These are phyloP conservation scores for Equus quagga DNA, from an alignment of 2,113 vertebrate species.

Conservation along the genomic window DNA sequence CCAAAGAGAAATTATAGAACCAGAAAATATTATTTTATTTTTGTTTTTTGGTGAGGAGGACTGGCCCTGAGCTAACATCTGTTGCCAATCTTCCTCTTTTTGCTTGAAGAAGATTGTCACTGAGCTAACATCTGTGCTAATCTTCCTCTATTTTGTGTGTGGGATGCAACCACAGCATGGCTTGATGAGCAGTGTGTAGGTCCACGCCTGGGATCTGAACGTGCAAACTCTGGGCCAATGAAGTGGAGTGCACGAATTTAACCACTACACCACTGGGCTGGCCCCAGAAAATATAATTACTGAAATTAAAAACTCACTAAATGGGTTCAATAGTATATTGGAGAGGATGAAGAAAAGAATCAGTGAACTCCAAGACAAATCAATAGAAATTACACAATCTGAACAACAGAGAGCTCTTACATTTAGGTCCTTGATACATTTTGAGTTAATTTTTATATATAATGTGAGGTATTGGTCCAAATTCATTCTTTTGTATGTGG, in stretches of 20 bases:
- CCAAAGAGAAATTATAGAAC: not conserved
- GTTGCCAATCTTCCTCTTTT: too few species aligned
- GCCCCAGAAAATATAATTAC: not conserved
- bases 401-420: not conserved
- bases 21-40: not conserved
- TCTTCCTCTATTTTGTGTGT: too few species aligned
- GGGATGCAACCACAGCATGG: too few species aligned
- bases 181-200: too few species aligned
- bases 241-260: too few species aligned
- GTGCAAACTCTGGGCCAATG: too few species aligned
- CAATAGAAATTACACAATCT: not conserved
- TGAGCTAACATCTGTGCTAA: too few species aligned
- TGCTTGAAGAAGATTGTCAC: too few species aligned
- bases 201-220: too few species aligned
- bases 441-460: not conserved
- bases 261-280: too few species aligned
- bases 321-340: not conserved
- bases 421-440: conserved; percentile 15
- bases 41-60: too few species aligned
- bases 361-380: conserved; percentile 24
- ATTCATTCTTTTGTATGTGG: conserved; percentile 25
- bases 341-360: not conserved
- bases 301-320: not conserved
- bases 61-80: too few species aligned
- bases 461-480: not conserved